Evolutionary conservation across 2,888 invertebrate species (phyloP).

Genomic region (Gasteruption jaculator): DNA sequence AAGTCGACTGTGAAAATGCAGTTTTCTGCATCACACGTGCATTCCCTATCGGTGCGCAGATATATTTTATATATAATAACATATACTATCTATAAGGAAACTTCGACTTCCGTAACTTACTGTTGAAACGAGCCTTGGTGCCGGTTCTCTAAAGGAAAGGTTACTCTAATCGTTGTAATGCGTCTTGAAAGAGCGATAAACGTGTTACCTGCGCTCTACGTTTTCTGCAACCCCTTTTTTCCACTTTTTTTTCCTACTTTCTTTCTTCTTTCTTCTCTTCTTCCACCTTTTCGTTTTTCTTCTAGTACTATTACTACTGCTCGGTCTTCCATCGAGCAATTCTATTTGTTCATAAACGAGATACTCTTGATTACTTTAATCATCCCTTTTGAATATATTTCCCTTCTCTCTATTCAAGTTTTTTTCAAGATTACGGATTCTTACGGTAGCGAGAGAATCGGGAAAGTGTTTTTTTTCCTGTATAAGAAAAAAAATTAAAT

Average conservation of each 20-base stretch:
- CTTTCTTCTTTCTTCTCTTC: slow-evolving; percentile 4
- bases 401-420: neutral
- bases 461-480: no score
- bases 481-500: no score
- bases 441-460: neutral
- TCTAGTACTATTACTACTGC: slow-evolving; percentile 2
- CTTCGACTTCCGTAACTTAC: slow-evolving; percentile 21
- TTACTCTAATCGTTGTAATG: slow-evolving; percentile 3
- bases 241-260: neutral
- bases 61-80: no score
- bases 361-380: no score
- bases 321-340: no score
- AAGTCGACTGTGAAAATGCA: no score
- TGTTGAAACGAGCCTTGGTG: neutral
- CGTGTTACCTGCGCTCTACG: slow-evolving; percentile 4
- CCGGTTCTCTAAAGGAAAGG: neutral
- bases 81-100: no score
- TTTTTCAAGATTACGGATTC: neutral
- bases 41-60: no score
- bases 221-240: neutral
- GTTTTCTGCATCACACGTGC: no score
- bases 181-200: slow-evolving; percentile 15
- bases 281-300: slow-evolving; percentile 1
- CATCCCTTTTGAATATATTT: no score
- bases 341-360: no score